Evolutionary conservation across 2,113 vertebrate species (phyloP).

Genomic region (Xenopus laevis): DNA sequence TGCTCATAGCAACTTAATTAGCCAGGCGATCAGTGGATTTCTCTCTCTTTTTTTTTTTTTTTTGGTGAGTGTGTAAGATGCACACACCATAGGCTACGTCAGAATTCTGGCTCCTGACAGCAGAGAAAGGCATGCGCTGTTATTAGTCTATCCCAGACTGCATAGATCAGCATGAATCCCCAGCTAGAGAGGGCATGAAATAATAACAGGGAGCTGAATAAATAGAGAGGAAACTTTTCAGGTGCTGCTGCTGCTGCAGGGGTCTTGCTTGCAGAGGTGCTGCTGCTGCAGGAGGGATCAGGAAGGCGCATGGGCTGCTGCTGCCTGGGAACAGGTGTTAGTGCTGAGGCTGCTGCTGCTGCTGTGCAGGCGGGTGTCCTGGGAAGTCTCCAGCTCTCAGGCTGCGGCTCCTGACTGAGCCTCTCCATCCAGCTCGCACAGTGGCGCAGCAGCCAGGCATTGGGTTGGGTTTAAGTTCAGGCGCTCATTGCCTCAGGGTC

Average conservation of each 20-base stretch:
- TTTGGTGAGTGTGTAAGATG: slow-evolving; percentile 53
- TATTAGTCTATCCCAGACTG: slow-evolving; percentile 76
- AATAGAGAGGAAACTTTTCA: slow-evolving; percentile 65
- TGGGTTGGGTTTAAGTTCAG: slow-evolving; percentile 82
- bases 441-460: slow-evolving; percentile 80
- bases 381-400: slow-evolving; percentile 63
- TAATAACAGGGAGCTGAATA: slow-evolving; percentile 61
- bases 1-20: slow-evolving; percentile 77
- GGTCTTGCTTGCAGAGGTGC: slow-evolving; percentile 56
- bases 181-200: slow-evolving; percentile 51
- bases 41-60: too few relatives aligned
- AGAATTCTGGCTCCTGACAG: slow-evolving; percentile 71
- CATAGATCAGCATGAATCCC: slow-evolving; percentile 78
- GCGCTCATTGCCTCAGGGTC: slow-evolving; percentile 69
- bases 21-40: slow-evolving; percentile 66
- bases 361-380: slow-evolving; percentile 60
- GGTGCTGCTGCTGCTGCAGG: slow-evolving; percentile 55
- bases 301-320: slow-evolving; percentile 57
- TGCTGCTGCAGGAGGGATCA: slow-evolving; percentile 59
- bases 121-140: slow-evolving; percentile 76
- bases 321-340: slow-evolving; percentile 75
- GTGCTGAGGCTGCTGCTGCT: slow-evolving; percentile 43
- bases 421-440: slow-evolving; percentile 78
- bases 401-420: slow-evolving; percentile 66
- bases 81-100: slow-evolving; percentile 66